Conservation (phyloP, 1,140 invertebrate species). For the Hormaphis cornu region DNA sequence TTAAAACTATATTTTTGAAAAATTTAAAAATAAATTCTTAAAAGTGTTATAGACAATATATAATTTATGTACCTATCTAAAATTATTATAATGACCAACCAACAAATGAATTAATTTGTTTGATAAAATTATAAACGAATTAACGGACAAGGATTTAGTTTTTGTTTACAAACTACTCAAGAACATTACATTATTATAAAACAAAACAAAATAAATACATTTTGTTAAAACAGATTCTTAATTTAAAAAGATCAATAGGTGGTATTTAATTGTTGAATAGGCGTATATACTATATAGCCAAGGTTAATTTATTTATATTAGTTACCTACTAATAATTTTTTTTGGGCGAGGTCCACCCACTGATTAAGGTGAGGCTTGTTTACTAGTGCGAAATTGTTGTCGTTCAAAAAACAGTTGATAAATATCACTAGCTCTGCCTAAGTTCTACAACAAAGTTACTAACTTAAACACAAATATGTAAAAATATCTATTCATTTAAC, state of each 20-base stretch:
- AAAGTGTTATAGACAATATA: no score
- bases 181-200: background rate
- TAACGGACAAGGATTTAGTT: no score
- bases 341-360: constrained; percentile 24
- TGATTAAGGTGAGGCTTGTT: constrained; percentile 11
- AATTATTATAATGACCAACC: no score
- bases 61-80: no score
- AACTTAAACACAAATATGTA: background rate
- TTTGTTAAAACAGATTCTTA: background rate
- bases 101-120: no score
- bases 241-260: constrained; percentile 3
- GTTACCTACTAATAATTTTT: background rate
- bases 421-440: no score
- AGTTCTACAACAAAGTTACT: background rate
- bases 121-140: no score
- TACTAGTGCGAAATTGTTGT: background rate
- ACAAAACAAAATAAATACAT: background rate
- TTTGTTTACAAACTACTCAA: no score
- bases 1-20: no score
- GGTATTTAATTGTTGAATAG: no score
- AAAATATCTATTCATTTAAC: background rate
- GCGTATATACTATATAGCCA: background rate
- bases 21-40: no score
- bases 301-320: constrained; percentile 6
- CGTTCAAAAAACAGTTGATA: constrained; percentile 6